phyloP scores from a whole-genome alignment of 2,113 vertebrate species.

The Psophia crepitans region DNA sequence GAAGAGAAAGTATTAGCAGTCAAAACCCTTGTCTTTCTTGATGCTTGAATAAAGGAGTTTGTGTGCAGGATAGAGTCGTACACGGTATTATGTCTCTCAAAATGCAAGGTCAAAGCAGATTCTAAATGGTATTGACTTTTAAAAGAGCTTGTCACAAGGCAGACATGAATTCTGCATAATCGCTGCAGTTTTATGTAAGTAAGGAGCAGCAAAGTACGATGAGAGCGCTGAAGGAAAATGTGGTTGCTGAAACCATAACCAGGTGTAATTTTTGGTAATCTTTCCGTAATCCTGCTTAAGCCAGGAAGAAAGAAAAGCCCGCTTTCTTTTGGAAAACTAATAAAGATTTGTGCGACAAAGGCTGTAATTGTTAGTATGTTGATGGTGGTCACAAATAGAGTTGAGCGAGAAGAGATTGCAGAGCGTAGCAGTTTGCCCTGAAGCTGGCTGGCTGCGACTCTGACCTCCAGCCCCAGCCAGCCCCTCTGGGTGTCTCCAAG shows the following conservation, averaged over 20 bases:
- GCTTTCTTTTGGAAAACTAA: not conserved
- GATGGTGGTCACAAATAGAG: not conserved
- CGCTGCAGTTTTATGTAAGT: not conserved
- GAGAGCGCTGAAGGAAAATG: not conserved
- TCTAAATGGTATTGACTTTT: slow-evolving; percentile 14
- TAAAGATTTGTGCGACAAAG: not conserved
- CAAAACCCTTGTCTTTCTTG: slow-evolving; percentile 1
- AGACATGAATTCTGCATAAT: slow-evolving; percentile 18
- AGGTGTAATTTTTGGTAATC: not conserved
- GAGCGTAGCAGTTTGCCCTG: not conserved
- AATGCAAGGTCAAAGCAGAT: slow-evolving; percentile 37
- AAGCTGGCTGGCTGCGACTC: not conserved
- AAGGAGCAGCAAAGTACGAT: not conserved
- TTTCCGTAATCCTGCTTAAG: not conserved
- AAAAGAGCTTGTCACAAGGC: slow-evolving; percentile 15
- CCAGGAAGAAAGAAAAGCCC: not conserved
- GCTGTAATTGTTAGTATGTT: not conserved
- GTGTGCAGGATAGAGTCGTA: not conserved
- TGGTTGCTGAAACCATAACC: not conserved
- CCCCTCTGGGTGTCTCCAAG: not conserved
- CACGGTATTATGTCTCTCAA: not conserved
- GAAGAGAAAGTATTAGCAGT: not conserved
- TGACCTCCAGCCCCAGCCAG: not conserved
- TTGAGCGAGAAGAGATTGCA: not conserved
- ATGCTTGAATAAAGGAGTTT: not conserved